Percentiles rank a stretch among this genome's conserved stretches.
Conservation (phyloP, 2,888 invertebrate genomes). For the Nineta flava region DNA sequence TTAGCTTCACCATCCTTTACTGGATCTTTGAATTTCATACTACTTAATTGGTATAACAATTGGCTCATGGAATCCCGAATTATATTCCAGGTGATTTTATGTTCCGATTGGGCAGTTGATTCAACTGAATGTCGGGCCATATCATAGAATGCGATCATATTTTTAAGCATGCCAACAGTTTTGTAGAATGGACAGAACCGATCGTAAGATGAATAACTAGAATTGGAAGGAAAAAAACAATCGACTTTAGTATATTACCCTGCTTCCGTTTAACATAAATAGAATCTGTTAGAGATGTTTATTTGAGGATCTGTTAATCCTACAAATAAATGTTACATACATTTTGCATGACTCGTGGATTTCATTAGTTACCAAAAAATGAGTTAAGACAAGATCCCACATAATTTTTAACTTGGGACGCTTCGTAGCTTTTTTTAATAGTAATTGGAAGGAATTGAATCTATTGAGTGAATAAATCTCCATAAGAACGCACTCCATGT, state of each 20-base stretch:
- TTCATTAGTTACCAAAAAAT: too few species aligned
- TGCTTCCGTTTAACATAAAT: constrained; percentile 1
- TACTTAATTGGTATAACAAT: constrained; percentile 90
- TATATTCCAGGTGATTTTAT: constrained; percentile 96
- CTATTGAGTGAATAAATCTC: too few species aligned
- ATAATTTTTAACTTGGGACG: too few species aligned
- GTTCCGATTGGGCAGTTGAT: constrained; percentile 95
- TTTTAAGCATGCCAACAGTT: constrained; percentile 96
- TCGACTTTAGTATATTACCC: not conserved
- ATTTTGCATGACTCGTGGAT: too few species aligned
- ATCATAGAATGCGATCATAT: constrained; percentile 98
- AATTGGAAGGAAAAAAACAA: constrained; percentile 7
- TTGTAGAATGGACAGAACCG: constrained; percentile 99
- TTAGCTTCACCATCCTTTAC: constrained; percentile 96
- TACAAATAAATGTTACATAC: too few species aligned
- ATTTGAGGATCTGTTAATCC: too few species aligned
- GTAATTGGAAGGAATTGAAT: too few species aligned
- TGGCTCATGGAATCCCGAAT: constrained; percentile 96
- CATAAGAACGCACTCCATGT: too few species aligned
- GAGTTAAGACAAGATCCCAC: too few species aligned
- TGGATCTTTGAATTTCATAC: constrained; percentile 99
- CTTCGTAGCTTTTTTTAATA: too few species aligned
- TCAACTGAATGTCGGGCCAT: constrained; percentile 96
- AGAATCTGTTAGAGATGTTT: too few species aligned
- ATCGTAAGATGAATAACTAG: constrained; percentile 77